Percentiles rank a stretch among this genome's conserved stretches.
phyloP scores from a whole-genome alignment of 2,113 vertebrate genomes.

The Grammomys dolichurus region DNA sequence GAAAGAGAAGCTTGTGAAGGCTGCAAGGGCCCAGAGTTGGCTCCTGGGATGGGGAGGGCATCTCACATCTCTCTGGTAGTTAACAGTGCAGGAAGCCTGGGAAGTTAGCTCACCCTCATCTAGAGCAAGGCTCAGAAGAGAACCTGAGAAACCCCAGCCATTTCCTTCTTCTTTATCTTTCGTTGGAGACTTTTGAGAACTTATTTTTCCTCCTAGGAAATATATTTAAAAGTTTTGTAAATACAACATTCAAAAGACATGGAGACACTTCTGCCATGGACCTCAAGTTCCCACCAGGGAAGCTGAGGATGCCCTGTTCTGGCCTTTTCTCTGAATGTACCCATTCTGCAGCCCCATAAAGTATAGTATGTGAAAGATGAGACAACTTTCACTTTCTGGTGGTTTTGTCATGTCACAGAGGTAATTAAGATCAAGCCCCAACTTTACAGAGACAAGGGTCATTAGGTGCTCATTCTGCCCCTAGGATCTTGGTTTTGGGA shows the following conservation, averaged over 20 bases:
- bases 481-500: not conserved
- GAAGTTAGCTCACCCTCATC: fast-evolving
- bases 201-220: not conserved
- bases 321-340: fast-evolving
- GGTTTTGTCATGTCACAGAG: not conserved
- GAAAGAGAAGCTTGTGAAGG: not conserved
- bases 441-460: not conserved
- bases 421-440: too few relatives aligned
- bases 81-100: not conserved
- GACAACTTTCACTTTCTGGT: not conserved
- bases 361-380: too few relatives aligned
- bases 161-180: not conserved
- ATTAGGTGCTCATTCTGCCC: not conserved
- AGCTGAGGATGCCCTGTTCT: fast-evolving
- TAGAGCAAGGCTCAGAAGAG: not conserved
- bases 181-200: not conserved
- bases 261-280: not conserved
- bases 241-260: not conserved
- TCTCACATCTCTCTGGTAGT: not conserved
- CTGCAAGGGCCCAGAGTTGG: too few relatives aligned
- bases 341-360: fast-evolving
- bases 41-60: not conserved
- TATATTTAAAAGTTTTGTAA: not conserved
- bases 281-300: too few relatives aligned
- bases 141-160: not conserved